Conservation (phyloP, 1,140 invertebrate genomes). For the honey bee (Apis mellifera) region Amel_HAv3.1 CM009933.2:1654501-1655000, state of each 20-base stretch:
- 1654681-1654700: too few relatives aligned
- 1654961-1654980: too few relatives aligned
- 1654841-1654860: conserved; percentile 82
- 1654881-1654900: conserved; percentile 83
- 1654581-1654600: too few relatives aligned
- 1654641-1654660: too few relatives aligned
- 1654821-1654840: conserved; percentile 82
- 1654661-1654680: too few relatives aligned
- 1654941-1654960: neutral
- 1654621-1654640: too few relatives aligned
- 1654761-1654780: conserved; percentile 78
- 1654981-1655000: too few relatives aligned
- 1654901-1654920: conserved; percentile 61
- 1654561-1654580: too few relatives aligned
- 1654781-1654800: conserved; percentile 82
- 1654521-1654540: too few relatives aligned
- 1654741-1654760: conserved; percentile 80
- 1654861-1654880: conserved; percentile 80
- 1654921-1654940: conserved; percentile 6
- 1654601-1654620: too few relatives aligned
- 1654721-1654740: conserved; percentile 82
- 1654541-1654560: too few relatives aligned
- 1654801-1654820: conserved; percentile 80
- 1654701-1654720: conserved; percentile 73
- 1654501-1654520: too few relatives aligned